Percentiles rank a stretch among this genome's conserved stretches.
Conservation (phyloP, 2,888 invertebrate species). For the Chymomyza fuscimana region DNA sequence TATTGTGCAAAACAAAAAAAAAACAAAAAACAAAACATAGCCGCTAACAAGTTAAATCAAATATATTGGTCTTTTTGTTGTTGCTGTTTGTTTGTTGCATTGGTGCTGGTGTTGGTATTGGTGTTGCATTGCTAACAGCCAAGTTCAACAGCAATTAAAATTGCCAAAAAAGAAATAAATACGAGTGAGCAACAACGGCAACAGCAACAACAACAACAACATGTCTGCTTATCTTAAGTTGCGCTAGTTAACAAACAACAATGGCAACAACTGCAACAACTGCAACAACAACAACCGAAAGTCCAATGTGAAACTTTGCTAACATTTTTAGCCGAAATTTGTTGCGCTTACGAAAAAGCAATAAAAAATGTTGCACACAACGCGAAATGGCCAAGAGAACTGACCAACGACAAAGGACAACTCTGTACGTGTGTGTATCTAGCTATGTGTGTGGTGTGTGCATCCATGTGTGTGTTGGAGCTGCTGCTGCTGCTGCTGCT, state of each 20-base stretch:
- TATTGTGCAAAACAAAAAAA: conserved; percentile 29
- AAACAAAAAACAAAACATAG: conserved; percentile 35
- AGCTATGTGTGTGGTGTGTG: conserved; percentile 6
- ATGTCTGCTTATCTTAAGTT: conserved; percentile 62
- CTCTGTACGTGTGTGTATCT: conserved; percentile 14
- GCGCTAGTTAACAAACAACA: conserved; percentile 47
- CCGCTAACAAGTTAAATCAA: conserved; percentile 73
- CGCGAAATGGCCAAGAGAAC: conserved; percentile 9
- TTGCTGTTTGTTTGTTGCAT: conserved; percentile 11
- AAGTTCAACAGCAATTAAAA: conserved; percentile 73
- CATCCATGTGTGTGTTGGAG: neutral
- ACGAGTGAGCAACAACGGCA: conserved; percentile 29
- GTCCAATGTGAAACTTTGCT: conserved; percentile 56
- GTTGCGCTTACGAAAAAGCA: conserved; percentile 49
- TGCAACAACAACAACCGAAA: conserved; percentile 29
- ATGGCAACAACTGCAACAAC: conserved; percentile 24
- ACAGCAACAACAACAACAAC: conserved; percentile 25
- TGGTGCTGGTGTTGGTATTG: conserved; percentile 15
- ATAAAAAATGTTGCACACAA: conserved; percentile 64
- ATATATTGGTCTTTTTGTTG: conserved; percentile 53
- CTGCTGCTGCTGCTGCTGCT: neutral
- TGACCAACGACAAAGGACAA: conserved; percentile 4
- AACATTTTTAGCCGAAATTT: conserved; percentile 47
- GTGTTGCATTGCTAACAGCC: conserved; percentile 30
- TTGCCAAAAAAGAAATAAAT: conserved; percentile 60